Percentiles rank a stretch among this genome's conserved stretches.
Conservation (phyloP, 2,888 invertebrate genomes). For the Stomorhina lunata region DNA sequence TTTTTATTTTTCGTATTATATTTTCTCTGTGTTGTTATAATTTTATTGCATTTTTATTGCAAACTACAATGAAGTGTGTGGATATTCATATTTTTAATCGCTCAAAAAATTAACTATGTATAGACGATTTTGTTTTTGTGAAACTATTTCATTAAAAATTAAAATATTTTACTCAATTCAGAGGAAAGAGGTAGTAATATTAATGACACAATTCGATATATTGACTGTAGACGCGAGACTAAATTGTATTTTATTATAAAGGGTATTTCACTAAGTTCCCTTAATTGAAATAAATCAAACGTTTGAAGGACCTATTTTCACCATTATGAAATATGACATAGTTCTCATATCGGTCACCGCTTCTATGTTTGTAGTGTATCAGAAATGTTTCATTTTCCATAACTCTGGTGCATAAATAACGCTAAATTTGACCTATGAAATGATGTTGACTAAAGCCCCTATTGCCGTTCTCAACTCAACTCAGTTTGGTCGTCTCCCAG, state of each 20-base stretch:
- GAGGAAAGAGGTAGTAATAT: neutral
- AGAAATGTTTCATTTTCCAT: no score
- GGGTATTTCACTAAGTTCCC: no score
- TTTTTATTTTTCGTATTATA: neutral
- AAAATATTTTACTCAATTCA: neutral
- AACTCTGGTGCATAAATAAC: no score
- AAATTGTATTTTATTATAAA: neutral
- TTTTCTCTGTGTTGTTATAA: neutral
- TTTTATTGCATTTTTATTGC: neutral
- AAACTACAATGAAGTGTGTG: neutral
- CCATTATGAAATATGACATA: no score
- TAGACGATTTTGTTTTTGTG: neutral
- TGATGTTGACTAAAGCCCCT: no score
- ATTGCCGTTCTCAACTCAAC: no score
- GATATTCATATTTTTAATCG: neutral
- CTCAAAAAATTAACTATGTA: constrained; percentile 1
- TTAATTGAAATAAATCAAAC: no score
- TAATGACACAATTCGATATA: neutral
- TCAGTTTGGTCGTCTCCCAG: no score
- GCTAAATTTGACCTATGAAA: no score
- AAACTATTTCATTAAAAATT: neutral
- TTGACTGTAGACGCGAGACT: neutral
- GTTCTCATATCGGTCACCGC: no score
- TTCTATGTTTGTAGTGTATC: no score
- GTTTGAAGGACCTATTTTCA: no score